phyloP scores from a whole-genome alignment of 2,888 invertebrate species.

The Didymodactylos carnosus region DNA sequence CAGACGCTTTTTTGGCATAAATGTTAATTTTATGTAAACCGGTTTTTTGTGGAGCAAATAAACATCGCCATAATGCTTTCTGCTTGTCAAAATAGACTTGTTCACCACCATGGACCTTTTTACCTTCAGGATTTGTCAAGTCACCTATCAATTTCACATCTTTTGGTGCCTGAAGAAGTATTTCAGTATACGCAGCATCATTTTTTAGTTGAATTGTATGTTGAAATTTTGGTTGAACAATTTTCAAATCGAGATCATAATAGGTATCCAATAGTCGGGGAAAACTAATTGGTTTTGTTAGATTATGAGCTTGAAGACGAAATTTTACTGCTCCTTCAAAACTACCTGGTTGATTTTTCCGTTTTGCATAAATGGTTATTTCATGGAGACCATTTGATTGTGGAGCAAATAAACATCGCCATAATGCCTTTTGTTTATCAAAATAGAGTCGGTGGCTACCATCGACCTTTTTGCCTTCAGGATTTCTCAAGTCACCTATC shows the following conservation, averaged over 20 bases:
- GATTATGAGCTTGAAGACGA: neutral
- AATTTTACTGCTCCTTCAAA: neutral
- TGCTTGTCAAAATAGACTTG: neutral
- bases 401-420: neutral
- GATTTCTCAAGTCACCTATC: neutral
- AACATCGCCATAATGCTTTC: neutral
- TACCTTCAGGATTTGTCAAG: neutral
- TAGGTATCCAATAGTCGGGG: neutral
- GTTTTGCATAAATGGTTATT: neutral
- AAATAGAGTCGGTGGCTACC: neutral
- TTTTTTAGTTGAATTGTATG: neutral
- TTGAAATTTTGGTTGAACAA: neutral
- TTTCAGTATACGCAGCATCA: neutral
- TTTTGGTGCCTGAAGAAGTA: neutral
- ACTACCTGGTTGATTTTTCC: neutral
- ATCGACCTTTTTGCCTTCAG: neutral
- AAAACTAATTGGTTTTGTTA: too few species aligned
- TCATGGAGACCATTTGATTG: neutral
- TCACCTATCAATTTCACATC: neutral
- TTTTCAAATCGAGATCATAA: neutral
- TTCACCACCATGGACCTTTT: neutral
- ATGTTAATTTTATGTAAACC: neutral
- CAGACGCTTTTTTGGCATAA: neutral
- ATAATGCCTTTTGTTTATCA: neutral
- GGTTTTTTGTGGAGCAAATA: neutral